phyloP scores from a whole-genome alignment of 2,797 vertebrate species.

The Macrochelys suwanniensis region DNA sequence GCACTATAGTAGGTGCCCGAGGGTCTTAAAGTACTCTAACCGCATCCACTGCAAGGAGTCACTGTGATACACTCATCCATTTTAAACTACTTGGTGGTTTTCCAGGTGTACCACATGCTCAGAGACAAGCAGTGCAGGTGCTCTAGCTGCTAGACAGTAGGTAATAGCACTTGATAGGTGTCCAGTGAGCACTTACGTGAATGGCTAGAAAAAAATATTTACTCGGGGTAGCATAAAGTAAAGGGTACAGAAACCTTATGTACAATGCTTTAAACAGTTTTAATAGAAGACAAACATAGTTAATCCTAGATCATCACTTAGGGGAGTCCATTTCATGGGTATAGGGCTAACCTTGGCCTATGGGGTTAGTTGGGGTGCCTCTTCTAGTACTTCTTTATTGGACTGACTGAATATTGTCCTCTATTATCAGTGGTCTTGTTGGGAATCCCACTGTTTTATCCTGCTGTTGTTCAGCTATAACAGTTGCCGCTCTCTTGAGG shows the following conservation, averaged over 20 bases:
- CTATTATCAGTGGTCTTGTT: not conserved
- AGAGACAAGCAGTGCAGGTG: not conserved
- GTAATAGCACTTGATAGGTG: not conserved
- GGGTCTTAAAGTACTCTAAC: not conserved
- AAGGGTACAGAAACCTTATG: not conserved
- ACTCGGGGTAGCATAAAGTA: not conserved
- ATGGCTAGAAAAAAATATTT: not conserved
- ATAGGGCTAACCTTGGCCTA: accelerated
- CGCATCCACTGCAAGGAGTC: not conserved
- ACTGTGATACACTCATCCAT: not conserved
- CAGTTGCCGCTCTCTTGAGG: not conserved
- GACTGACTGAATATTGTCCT: not conserved
- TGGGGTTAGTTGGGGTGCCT: not conserved
- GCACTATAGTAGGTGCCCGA: not conserved
- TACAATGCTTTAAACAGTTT: not conserved
- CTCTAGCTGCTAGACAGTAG: accelerated
- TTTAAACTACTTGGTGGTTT: not conserved
- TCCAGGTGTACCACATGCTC: not conserved
- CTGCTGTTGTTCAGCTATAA: not conserved
- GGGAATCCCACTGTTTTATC: not conserved
- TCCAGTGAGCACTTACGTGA: not conserved
- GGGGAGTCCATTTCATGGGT: not conserved
- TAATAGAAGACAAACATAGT: not conserved
- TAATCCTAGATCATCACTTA: not conserved
- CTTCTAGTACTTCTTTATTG: not conserved